Base-by-base conservation (phyloP, 2,797 vertebrate genomes). In the Microctenopoma lineatum region DNA sequence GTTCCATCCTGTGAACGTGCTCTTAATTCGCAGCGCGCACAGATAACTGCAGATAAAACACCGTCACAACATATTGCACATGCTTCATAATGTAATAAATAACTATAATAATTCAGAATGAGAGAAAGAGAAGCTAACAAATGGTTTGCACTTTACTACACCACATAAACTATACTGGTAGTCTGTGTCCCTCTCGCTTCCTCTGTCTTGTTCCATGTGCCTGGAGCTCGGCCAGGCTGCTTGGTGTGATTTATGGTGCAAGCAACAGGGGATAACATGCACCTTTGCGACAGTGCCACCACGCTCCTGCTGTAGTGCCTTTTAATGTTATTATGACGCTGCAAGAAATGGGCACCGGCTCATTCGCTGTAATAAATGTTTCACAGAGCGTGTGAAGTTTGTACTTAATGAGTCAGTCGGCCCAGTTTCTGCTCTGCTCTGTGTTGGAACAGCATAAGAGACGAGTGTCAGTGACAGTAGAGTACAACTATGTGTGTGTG, bases 311-410 rank as follows among this genome's bases (percentile, higher is more conserved):
- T 9, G 27, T 47, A 14, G 27, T 29, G 36, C 45, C 57, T 75
- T 63, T 79, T 44, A 69, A 59, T 72, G 42, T 45, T 70, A 0
- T 45, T 70, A 0, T 59, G 67, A 79, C 16, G 21, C 57, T 21
- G 51, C 14, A 12, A 25, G 58, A 73, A 59, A 18, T 0, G 9
- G 21, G 29, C 64, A 52, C 29, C 13, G 3, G 39, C 60, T 80
- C 70, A 53, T 41, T 34, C 18, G 16, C 48, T 0, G 25, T 74
- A 48, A 82, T 79, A 55, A 75, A 72, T 63, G 66, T 74, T 75
- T 75, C 61, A 66, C 73, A n/a, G 58, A 67, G 67, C 1, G 29
- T 56, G 69, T 75, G 70, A 73, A 46, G 75, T 77, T 70, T 65
- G 25, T 27, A 8, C 62, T 72, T 45, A 59, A 60, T 18, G 29